Evolutionary conservation across 2,797 vertebrate genomes (phyloP).

Genomic region (Paramormyrops hopkinsi): DNA sequence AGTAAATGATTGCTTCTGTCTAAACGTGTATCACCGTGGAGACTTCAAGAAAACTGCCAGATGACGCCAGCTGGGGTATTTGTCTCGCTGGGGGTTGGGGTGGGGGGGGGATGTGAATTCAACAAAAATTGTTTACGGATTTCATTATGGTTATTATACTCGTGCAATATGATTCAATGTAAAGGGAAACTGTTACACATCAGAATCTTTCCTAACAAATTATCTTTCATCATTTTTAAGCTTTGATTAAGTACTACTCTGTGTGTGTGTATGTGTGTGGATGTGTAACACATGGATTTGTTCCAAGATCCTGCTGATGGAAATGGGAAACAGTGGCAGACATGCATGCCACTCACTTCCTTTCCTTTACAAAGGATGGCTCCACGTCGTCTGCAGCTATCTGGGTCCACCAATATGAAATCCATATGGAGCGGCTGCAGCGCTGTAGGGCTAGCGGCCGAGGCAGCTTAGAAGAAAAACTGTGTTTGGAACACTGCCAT

Average conservation of each 20-base stretch:
- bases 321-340: slow-evolving; percentile 56
- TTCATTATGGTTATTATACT: slow-evolving; percentile 24
- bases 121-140: background rate
- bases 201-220: slow-evolving; percentile 28
- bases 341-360: slow-evolving; percentile 39
- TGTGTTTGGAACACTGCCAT: slow-evolving; percentile 46
- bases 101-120: background rate
- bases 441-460: slow-evolving; percentile 21
- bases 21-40: background rate
- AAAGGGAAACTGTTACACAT: slow-evolving; percentile 18
- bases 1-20: background rate
- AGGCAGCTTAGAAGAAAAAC: background rate
- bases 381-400: slow-evolving; percentile 68
- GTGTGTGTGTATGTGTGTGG: background rate
- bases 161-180: slow-evolving; percentile 23
- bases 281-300: slow-evolving; percentile 33
- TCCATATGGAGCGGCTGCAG: slow-evolving; percentile 59
- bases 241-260: slow-evolving; percentile 24
- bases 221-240: background rate
- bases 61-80: background rate
- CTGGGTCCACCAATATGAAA: slow-evolving; percentile 62
- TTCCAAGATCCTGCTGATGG: slow-evolving; percentile 38
- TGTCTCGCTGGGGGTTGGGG: background rate
- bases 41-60: background rate
- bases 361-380: slow-evolving; percentile 53